phyloP scores from a whole-genome alignment of 2,888 invertebrate species.

The Vesta saturnalis region DNA sequence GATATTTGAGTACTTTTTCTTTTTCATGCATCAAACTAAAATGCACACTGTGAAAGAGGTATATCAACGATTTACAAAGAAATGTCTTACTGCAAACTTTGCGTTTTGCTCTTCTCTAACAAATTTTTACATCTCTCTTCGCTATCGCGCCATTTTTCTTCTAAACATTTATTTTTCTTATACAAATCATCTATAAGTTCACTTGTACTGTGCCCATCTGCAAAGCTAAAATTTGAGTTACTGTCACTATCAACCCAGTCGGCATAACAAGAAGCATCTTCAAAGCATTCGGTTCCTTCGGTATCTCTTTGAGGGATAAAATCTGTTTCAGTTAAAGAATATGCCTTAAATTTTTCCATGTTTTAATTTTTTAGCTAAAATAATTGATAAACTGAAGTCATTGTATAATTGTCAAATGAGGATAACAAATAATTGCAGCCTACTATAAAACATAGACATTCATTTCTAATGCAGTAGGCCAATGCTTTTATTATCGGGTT shows the following conservation, averaged over 20 bases:
- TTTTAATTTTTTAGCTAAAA: conserved; percentile 12
- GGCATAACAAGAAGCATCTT: conserved; percentile 31
- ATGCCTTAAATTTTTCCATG: conserved; percentile 21
- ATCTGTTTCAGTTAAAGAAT: conserved; percentile 17
- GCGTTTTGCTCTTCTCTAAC: conserved; percentile 48
- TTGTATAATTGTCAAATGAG: background rate
- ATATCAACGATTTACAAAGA: too few relatives aligned
- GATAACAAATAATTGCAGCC: background rate
- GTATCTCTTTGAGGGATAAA: conserved; percentile 27
- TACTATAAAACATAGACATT: too few relatives aligned
- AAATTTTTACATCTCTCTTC: conserved; percentile 46
- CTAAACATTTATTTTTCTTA: conserved; percentile 44
- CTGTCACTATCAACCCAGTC: conserved; percentile 31
- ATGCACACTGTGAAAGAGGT: too few relatives aligned
- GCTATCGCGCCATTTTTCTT: conserved; percentile 44
- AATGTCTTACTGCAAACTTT: conserved; percentile 47
- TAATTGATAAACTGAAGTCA: background rate
- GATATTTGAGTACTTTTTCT: conserved; percentile 48
- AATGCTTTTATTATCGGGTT: too few relatives aligned
- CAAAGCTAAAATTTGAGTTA: conserved; percentile 23
- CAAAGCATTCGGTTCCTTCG: conserved; percentile 30
- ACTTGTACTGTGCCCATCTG: conserved; percentile 18
- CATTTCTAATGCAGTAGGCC: too few relatives aligned
- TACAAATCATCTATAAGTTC: conserved; percentile 37
- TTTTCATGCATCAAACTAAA: conserved; percentile 50